A percentile compares a stretch with the other conserved stretches of the same genome.
These are phyloP conservation scores for Melanotaenia pygmaea DNA, from an alignment of 2,797 vertebrate species.

Conservation along the genomic window DNA sequence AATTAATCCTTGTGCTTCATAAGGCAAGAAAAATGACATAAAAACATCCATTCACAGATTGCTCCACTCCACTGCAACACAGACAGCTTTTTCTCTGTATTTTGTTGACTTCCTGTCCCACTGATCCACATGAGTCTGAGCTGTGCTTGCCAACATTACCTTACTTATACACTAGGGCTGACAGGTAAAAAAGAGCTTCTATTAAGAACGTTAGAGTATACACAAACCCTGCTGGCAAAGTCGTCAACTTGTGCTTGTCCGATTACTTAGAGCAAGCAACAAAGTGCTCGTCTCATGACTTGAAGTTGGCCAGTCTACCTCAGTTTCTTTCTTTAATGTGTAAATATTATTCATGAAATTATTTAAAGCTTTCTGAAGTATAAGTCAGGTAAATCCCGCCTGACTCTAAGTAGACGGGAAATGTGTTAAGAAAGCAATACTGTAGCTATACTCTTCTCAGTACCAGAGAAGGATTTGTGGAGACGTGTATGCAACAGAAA, in stretches of 20 bases:
- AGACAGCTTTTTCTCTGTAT: conserved; percentile 42
- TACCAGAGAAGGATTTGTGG: conserved; percentile 30
- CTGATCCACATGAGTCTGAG: conserved; percentile 38
- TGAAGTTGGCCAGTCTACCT: conserved; percentile 14
- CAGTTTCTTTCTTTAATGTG: conserved; percentile 50
- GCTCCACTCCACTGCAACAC: conserved; percentile 34
- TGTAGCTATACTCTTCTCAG: conserved; percentile 27
- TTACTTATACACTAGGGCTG: conserved; percentile 34
- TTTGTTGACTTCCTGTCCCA: conserved; percentile 50
- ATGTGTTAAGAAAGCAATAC: conserved; percentile 36
- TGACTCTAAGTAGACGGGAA: conserved; percentile 60
- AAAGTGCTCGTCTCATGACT: conserved; percentile 32
- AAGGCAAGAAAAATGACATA: conserved; percentile 23
- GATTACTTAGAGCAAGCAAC: conserved; percentile 14
- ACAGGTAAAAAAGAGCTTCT: conserved; percentile 29
- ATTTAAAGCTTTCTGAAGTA: conserved; percentile 49
- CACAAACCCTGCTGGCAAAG: conserved; percentile 49
- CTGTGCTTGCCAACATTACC: conserved; percentile 33
- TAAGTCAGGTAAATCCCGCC: conserved; percentile 57
- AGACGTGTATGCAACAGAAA: conserved; percentile 21
- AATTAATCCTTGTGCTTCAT: conserved; percentile 5
- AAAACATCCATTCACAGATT: conserved; percentile 38
- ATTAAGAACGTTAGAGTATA: conserved; percentile 37
- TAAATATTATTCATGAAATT: conserved; percentile 67
- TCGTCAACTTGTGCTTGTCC: conserved; percentile 12